A percentile compares a stretch with the other conserved stretches of the same genome.
Evolutionary conservation across 2,797 vertebrate species (phyloP).

Genomic region (Malurus splendens): DNA sequence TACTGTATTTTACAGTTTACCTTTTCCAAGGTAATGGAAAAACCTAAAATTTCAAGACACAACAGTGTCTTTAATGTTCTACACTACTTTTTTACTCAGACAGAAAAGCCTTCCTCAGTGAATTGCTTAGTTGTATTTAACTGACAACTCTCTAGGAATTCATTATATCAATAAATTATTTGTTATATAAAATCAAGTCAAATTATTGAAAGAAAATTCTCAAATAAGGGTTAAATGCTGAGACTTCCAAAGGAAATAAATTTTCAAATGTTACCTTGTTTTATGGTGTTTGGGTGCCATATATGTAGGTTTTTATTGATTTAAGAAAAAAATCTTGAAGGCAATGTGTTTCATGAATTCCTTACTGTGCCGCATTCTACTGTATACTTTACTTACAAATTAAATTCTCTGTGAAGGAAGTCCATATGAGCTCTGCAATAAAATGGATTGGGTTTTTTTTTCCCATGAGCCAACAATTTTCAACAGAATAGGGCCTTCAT

Average conservation of each 20-base stretch:
- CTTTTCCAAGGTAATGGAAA: neutral
- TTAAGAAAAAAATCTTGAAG: neutral
- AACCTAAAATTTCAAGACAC: neutral
- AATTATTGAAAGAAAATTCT: neutral
- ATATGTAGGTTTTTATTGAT: neutral
- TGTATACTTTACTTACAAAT: conserved; percentile 39
- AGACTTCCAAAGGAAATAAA: neutral
- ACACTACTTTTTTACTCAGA: neutral
- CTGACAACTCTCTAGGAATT: neutral
- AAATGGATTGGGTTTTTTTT: conserved; percentile 20
- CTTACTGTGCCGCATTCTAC: neutral
- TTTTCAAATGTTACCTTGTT: neutral
- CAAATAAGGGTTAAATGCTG: neutral
- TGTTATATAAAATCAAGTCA: neutral
- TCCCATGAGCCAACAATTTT: conserved; percentile 55
- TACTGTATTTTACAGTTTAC: neutral
- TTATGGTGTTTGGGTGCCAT: neutral
- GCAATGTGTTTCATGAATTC: neutral
- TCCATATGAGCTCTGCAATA: conserved; percentile 1
- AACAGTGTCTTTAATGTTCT: neutral
- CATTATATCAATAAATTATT: neutral
- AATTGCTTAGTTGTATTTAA: neutral
- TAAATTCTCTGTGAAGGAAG: conserved; percentile 29
- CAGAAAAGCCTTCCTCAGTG: neutral
- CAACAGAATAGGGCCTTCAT: conserved; percentile 47